phyloP scores from a whole-genome alignment of 2,797 vertebrate species.

The Megalops cyprinoides region DNA sequence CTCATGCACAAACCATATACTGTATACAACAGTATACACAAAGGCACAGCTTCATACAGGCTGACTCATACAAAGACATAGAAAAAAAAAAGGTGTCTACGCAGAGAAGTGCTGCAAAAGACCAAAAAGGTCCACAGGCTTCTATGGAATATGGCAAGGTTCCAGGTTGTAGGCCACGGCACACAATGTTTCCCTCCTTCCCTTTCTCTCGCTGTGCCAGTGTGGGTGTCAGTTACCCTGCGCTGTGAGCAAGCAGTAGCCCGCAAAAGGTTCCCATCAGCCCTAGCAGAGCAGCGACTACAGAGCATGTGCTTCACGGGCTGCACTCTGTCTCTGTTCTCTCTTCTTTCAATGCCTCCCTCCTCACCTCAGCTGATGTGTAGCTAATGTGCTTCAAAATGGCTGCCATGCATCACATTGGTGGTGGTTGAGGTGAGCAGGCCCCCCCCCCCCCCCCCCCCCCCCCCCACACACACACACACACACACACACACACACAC shows the following conservation, averaged over 20 bases:
- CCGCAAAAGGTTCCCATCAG: background rate
- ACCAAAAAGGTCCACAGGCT: background rate
- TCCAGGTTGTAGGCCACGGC: background rate
- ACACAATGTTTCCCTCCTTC: background rate
- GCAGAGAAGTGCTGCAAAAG: background rate
- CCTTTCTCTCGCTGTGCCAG: background rate
- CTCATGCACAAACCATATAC: background rate
- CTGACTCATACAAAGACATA: conserved; percentile 2
- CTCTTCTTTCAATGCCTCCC: background rate
- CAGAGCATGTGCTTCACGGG: background rate
- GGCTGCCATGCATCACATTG: background rate
- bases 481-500: too few species aligned
- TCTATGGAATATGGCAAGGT: background rate
- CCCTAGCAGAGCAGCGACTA: background rate
- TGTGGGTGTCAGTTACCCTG: background rate
- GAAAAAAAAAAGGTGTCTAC: background rate
- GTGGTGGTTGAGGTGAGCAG: background rate
- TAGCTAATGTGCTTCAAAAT: background rate
- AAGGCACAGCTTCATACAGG: background rate
- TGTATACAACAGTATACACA: background rate
- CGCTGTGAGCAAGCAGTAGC: background rate
- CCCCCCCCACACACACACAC: too few species aligned
- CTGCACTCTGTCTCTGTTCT: background rate
- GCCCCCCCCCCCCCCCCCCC: background rate
- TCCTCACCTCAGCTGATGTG: background rate